A percentile compares a stretch with the other conserved stretches of the same genome.
Evolutionary conservation across 2,797 vertebrate species (phyloP).

Genomic region (Esox lucius): DNA sequence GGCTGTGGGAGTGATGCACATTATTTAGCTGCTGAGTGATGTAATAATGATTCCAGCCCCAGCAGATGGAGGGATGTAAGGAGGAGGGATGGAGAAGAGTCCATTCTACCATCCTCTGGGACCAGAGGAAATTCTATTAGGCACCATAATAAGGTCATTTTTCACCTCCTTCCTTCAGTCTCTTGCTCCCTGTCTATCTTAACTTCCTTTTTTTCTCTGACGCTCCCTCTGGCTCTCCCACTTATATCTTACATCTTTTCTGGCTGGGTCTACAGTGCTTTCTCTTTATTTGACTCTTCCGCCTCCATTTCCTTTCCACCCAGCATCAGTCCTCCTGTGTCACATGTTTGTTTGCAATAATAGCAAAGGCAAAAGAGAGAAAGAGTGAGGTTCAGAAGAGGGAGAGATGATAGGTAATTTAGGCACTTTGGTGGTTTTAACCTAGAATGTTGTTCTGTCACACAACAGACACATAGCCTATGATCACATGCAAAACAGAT

Average conservation of each 20-base stretch:
- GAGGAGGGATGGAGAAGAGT: no score
- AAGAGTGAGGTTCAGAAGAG: background rate
- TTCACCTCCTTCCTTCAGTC: constrained; percentile 62
- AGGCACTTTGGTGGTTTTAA: background rate
- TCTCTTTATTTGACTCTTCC: background rate
- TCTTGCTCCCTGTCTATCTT: constrained; percentile 41
- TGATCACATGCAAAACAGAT: background rate
- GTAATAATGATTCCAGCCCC: constrained; percentile 67
- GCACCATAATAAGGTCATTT: constrained; percentile 62
- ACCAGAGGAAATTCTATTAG: constrained; percentile 69
- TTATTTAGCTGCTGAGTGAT: constrained; percentile 72
- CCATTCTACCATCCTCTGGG: constrained; percentile 65
- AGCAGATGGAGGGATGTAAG: constrained; percentile 67
- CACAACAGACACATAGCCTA: background rate
- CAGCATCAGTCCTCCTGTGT: background rate
- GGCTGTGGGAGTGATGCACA: constrained; percentile 52
- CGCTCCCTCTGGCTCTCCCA: constrained; percentile 18
- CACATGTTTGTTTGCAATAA: background rate
- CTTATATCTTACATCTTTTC: background rate
- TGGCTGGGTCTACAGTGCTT: background rate
- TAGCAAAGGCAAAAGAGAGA: background rate
- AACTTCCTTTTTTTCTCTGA: constrained; percentile 34
- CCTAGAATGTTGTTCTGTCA: background rate
- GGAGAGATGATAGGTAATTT: background rate
- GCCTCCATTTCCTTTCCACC: background rate